These are phyloP conservation scores for Geothlypis trichas DNA, from an alignment of 2,113 vertebrate species.

Conservation along the genomic window DNA sequence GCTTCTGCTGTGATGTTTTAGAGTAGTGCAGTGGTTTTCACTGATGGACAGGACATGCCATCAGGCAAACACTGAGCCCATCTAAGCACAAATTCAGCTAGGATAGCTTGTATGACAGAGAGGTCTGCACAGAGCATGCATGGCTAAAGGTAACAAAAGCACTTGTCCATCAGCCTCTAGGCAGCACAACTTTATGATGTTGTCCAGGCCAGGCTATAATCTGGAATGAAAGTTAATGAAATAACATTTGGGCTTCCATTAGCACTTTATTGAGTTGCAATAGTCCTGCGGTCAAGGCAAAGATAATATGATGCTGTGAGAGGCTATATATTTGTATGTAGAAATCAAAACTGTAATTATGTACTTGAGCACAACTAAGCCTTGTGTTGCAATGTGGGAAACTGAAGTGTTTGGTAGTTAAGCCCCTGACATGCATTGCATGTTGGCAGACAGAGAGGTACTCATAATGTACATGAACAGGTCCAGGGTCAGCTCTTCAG, in stretches of 20 bases:
- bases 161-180: neutral
- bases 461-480: neutral
- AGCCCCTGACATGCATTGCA: neutral
- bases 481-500: neutral
- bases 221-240: neutral
- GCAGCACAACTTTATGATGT: neutral
- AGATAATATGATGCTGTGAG: neutral
- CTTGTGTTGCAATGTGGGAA: neutral
- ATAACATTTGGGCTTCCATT: neutral
- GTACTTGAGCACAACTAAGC: neutral
- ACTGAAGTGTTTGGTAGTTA: neutral
- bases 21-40: neutral
- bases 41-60: neutral
- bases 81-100: neutral
- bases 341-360: neutral
- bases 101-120: neutral
- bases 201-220: neutral
- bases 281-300: rapidly evolving
- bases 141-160: neutral
- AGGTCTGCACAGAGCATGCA: neutral
- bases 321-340: neutral
- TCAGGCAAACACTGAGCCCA: neutral
- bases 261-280: slow-evolving; percentile 5
- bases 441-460: neutral
- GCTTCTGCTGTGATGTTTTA: neutral